A percentile compares a stretch with the other conserved stretches of the same genome.
Evolutionary conservation across 2,113 vertebrate genomes (phyloP).

Genomic region (Sisor rabdophorus): DNA sequence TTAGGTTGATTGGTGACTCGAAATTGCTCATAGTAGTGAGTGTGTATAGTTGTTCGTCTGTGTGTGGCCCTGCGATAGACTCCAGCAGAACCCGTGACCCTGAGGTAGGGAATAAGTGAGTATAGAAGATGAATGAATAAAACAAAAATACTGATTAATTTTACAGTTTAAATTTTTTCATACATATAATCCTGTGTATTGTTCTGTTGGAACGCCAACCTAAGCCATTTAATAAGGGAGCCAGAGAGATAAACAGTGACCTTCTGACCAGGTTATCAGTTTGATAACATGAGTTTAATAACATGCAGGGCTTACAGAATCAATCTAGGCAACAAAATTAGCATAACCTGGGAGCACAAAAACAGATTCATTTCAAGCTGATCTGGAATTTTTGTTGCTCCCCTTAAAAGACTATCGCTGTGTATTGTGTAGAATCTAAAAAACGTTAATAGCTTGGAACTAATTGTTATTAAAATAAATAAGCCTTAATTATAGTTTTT

Average conservation of each 20-base stretch:
- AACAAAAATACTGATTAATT: too few species aligned
- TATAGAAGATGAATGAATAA: too few species aligned
- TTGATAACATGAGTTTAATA: slow-evolving; percentile 35
- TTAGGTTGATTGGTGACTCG: too few species aligned
- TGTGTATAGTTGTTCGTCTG: too few species aligned
- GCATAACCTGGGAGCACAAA: slow-evolving; percentile 16
- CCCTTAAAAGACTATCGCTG: background rate
- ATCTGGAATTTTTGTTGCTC: background rate
- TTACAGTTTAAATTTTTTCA: slow-evolving; percentile 51
- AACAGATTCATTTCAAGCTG: background rate
- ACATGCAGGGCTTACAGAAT: slow-evolving; percentile 45
- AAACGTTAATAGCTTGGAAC: background rate
- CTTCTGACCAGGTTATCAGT: slow-evolving; percentile 35
- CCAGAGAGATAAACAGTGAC: slow-evolving; percentile 28
- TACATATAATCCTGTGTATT: slow-evolving; percentile 56
- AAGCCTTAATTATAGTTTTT: background rate
- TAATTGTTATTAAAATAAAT: background rate
- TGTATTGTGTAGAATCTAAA: background rate
- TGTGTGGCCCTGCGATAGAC: too few species aligned
- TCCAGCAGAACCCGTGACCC: too few species aligned
- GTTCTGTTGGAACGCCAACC: slow-evolving; percentile 39
- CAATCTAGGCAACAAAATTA: slow-evolving; percentile 52
- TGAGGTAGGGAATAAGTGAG: too few species aligned
- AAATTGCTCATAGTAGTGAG: too few species aligned
- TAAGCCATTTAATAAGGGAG: slow-evolving; percentile 55